phyloP scores from a whole-genome alignment of 1,140 invertebrate species.

The Drosophila tropicalis region DNA sequence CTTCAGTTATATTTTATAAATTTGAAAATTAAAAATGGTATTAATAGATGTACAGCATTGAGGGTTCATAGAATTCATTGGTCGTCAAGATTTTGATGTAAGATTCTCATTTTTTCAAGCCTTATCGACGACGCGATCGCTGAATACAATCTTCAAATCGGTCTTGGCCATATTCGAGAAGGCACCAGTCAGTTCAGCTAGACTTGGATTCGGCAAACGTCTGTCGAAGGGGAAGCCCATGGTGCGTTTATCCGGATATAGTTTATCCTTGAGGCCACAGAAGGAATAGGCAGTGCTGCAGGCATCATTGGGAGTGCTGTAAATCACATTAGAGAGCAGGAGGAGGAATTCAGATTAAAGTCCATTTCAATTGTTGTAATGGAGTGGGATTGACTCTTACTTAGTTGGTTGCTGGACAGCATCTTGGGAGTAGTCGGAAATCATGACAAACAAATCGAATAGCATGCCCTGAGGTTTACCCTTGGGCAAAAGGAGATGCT shows the following conservation, averaged over 20 bases:
- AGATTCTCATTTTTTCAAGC: background rate
- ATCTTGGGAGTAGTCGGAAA: constrained; percentile 83
- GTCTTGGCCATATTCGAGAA: constrained; percentile 85
- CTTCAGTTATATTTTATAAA: no score
- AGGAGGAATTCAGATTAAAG: background rate
- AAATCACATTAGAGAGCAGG: background rate
- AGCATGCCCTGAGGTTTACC: constrained; percentile 82
- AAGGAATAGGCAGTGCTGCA: constrained; percentile 88
- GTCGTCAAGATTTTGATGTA: background rate
- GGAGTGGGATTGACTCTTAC: constrained; percentile 38
- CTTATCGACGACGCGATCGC: constrained; percentile 58
- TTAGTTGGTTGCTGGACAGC: constrained; percentile 85
- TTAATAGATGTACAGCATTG: no score
- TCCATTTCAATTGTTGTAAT: background rate
- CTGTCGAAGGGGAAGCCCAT: constrained; percentile 91
- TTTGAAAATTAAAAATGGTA: no score
- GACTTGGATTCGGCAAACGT: constrained; percentile 84
- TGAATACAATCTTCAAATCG: constrained; percentile 84
- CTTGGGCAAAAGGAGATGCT: constrained; percentile 84
- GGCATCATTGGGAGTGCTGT: constrained; percentile 54
- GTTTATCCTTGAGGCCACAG: constrained; percentile 87
- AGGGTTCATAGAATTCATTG: background rate
- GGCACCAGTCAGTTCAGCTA: constrained; percentile 84
- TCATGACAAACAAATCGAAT: constrained; percentile 84
- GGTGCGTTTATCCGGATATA: constrained; percentile 87